Conservation (phyloP, 1,140 invertebrate genomes). For the Linepithema humile region DNA sequence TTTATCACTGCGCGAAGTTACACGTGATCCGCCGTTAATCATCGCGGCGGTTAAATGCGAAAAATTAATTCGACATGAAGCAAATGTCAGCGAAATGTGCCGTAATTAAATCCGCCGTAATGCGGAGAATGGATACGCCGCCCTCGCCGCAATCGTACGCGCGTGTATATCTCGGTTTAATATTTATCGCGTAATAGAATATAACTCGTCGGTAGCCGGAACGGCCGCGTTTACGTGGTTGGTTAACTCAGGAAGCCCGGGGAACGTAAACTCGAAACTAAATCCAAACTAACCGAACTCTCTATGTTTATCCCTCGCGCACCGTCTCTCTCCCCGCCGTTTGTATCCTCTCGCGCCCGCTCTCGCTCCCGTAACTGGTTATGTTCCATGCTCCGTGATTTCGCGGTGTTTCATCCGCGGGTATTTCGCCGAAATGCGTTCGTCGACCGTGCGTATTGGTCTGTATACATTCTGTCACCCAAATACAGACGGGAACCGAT, state of each 20-base stretch:
- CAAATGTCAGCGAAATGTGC: conserved; percentile 51
- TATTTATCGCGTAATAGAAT: conserved; percentile 81
- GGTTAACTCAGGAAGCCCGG: conserved; percentile 77
- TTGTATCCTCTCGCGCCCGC: not conserved
- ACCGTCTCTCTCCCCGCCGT: not conserved
- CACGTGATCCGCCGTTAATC: not conserved
- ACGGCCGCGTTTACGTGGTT: conserved; percentile 76
- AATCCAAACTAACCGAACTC: conserved; percentile 77
- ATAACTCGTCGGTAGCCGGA: conserved; percentile 70
- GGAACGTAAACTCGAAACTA: conserved; percentile 80
- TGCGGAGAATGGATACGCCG: conserved; percentile 13
- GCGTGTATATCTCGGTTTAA: conserved; percentile 69
- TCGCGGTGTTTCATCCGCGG: conserved; percentile 59
- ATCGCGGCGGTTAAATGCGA: not conserved
- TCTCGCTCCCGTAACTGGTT: conserved; percentile 33
- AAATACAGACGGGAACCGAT: conserved; percentile 1
- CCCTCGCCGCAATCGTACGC: not conserved
- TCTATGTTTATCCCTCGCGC: conserved; percentile 59
- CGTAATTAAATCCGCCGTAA: conserved; percentile 67
- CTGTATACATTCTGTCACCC: not conserved
- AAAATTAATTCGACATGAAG: conserved; percentile 41
- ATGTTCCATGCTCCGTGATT: conserved; percentile 64
- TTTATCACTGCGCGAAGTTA: not conserved
- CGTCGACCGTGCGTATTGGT: not conserved
- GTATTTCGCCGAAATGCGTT: conserved; percentile 19